Conservation (phyloP, 2,888 invertebrate species). For the Rhingia campestris region DNA sequence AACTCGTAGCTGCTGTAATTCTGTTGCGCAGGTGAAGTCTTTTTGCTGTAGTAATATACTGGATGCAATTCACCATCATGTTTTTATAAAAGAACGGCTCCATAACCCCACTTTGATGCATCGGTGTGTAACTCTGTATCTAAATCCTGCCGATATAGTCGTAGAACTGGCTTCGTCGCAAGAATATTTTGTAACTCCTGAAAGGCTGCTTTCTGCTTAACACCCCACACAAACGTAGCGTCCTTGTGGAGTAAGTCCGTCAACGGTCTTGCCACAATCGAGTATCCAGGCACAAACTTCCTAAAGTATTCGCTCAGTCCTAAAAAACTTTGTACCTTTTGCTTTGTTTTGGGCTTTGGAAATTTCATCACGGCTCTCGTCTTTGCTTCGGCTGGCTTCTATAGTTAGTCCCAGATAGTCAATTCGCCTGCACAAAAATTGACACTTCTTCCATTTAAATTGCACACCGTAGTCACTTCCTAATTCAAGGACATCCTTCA, state of each 20-base stretch:
- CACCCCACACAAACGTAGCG: not conserved
- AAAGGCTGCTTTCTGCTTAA: not conserved
- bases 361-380: conserved; percentile 74
- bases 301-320: conserved; percentile 60
- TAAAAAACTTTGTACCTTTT: not conserved
- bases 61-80: conserved; percentile 13
- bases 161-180: conserved; percentile 23
- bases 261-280: conserved; percentile 6
- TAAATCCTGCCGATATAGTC: conserved; percentile 12
- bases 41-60: conserved; percentile 23
- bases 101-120: conserved; percentile 43
- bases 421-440: too few relatives aligned
- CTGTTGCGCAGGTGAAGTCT: conserved; percentile 9
- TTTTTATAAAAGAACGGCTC: conserved; percentile 43
- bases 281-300: conserved; percentile 72
- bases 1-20: conserved; percentile 47
- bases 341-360: conserved; percentile 64
- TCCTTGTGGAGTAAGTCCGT: conserved; percentile 1
- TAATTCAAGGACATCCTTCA: not conserved
- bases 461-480: not conserved
- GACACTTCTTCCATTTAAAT: conserved; percentile 13
- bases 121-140: conserved; percentile 55
- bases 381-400: too few relatives aligned
- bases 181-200: not conserved
- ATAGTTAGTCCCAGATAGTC: too few relatives aligned